phyloP scores from a whole-genome alignment of 1,140 invertebrate genomes.

The Drosophila equinoxialis region DNA sequence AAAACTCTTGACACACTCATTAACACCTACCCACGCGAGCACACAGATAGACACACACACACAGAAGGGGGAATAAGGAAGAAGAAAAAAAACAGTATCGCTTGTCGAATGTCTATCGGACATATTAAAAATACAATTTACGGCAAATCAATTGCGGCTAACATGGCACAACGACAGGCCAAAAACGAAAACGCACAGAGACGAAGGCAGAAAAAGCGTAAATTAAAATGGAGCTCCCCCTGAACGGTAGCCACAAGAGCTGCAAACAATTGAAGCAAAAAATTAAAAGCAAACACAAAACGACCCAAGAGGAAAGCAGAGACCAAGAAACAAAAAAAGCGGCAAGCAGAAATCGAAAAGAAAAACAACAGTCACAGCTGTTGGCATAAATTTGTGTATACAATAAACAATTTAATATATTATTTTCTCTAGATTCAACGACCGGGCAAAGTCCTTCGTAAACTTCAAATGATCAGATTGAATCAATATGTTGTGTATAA shows the following conservation, averaged over 20 bases:
- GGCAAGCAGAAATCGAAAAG: slow-evolving; percentile 10
- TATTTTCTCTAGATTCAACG: not conserved
- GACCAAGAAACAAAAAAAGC: slow-evolving; percentile 17
- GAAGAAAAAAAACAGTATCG: slow-evolving; percentile 33
- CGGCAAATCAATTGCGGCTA: slow-evolving; percentile 75
- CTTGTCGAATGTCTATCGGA: slow-evolving; percentile 50
- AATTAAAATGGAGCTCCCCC: slow-evolving; percentile 59
- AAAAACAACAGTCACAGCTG: slow-evolving; percentile 61
- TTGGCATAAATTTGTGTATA: slow-evolving; percentile 74
- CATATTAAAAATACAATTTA: slow-evolving; percentile 81
- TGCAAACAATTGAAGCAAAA: slow-evolving; percentile 66
- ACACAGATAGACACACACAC: not conserved
- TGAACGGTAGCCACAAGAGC: slow-evolving; percentile 20
- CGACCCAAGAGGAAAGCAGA: slow-evolving; percentile 22
- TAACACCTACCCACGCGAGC: slow-evolving; percentile 30
- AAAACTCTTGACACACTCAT: slow-evolving; percentile 61
- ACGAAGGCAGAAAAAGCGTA: slow-evolving; percentile 35
- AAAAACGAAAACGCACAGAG: slow-evolving; percentile 32
- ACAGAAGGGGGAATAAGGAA: not conserved
- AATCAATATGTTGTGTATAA: too few relatives aligned
- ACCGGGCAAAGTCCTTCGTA: not conserved
- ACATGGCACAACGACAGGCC: slow-evolving; percentile 57
- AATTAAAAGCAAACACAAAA: slow-evolving; percentile 71
- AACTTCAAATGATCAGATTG: too few relatives aligned
- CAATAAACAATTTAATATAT: slow-evolving; percentile 67